Evolutionary conservation across 2,113 vertebrate genomes (phyloP).

Genomic region (zebrafish (Danio rerio)): GRCz12tu NC_133189.1:30031501-30032000

Average conservation of each 20-base stretch:
- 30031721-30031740: constrained; percentile 35
- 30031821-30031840: not conserved
- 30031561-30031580: not conserved
- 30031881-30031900: not conserved
- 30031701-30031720: constrained; percentile 23
- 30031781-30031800: constrained; percentile 21
- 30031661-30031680: not conserved
- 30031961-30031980: not conserved
- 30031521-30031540: constrained; percentile 1
- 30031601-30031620: not conserved
- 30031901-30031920: constrained; percentile 25
- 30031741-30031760: constrained; percentile 28
- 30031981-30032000: not conserved
- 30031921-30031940: constrained; percentile 4
- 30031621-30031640: constrained; percentile 3
- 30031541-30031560: not conserved
- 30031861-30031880: constrained; percentile 9
- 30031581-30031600: constrained; percentile 12
- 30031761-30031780: constrained; percentile 34
- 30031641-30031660: not conserved
- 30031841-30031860: constrained; percentile 1
- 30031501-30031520: not conserved
- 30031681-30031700: constrained; percentile 6
- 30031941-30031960: not conserved
- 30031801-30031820: constrained; percentile 21